These are phyloP conservation scores for Micronycteris hirsuta DNA, from an alignment of 2,113 vertebrate genomes.

Conservation along the genomic window DNA sequence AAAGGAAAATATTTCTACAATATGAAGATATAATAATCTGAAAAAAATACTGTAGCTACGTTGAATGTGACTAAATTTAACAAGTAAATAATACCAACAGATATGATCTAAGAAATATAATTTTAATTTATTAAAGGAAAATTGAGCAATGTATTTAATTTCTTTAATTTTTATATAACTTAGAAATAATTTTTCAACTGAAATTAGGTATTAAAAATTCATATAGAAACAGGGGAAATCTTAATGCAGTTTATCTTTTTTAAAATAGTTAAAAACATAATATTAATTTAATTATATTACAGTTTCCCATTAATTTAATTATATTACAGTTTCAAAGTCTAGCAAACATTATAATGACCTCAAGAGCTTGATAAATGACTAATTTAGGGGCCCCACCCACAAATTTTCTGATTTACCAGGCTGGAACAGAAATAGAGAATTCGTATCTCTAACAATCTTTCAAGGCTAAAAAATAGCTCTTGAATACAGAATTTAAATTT, in stretches of 20 bases:
- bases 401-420: background rate
- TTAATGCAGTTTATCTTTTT: background rate
- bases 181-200: background rate
- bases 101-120: background rate
- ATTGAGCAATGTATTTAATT: background rate
- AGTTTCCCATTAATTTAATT: background rate
- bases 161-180: background rate
- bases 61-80: background rate
- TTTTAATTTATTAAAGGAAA: background rate
- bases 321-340: background rate
- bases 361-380: background rate
- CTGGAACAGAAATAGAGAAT: background rate
- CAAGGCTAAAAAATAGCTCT: background rate
- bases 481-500: background rate
- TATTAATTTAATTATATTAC: background rate
- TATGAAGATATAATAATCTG: background rate
- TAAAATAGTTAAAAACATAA: background rate
- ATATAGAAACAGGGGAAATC: background rate
- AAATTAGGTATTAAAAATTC: background rate
- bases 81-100: background rate
- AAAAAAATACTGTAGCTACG: background rate
- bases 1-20: background rate
- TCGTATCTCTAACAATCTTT: background rate
- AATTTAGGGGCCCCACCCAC: background rate
- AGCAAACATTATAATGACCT: background rate